Evolutionary conservation across 2,113 vertebrate species (phyloP), one percentile per base, ranked within the genome.

Genomic region (Amblyornis subalaris): DNA sequence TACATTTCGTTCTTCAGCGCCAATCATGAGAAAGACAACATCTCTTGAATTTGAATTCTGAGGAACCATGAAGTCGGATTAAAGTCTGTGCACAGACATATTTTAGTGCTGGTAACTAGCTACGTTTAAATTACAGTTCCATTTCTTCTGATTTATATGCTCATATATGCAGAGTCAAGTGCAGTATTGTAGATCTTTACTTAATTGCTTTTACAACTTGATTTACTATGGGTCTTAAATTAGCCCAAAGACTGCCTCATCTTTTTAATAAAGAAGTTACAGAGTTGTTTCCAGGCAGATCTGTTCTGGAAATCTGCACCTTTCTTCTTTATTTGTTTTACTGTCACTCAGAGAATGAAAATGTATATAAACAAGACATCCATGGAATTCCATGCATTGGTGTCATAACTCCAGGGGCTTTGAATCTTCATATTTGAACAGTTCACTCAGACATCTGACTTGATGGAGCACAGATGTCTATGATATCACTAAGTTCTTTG

Each of bases 381-480:
- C 71, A 85, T 72, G 79, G 94, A 95, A 96, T 97, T 96, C 95
- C 88, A 74, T 50, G 65, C 88, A 77, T 91, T 86, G 51, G 51
- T 96, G 85, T 93, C 88, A 80, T 93, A 95, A 67, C 89, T 95
- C 64, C 51, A 61, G 86, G 67, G 72, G 31, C 78, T 91, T 95
- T 91, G 42, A 85, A 47, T 95, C 64, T 88, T 89, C 65, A 9
- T 80, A 88, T 90, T 80, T 85, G 67, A 88, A 40, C 9, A 60
- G 75, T 64, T 93, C 72, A 94, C 60, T 96, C 85, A 91, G 64
- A 90, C 5, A 0, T 94, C 67, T 82, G 82, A 60, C 72, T 74
- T 93, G 82, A 89, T 95, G 86, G 75, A 95, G 60, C 75, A 94
- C 96, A 96, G 94, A 96, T 96, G 95, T 91, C 85, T 90, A 77